phyloP scores from a whole-genome alignment of 2,113 vertebrate species.

The Rhinolophus ferrumequinum region DNA sequence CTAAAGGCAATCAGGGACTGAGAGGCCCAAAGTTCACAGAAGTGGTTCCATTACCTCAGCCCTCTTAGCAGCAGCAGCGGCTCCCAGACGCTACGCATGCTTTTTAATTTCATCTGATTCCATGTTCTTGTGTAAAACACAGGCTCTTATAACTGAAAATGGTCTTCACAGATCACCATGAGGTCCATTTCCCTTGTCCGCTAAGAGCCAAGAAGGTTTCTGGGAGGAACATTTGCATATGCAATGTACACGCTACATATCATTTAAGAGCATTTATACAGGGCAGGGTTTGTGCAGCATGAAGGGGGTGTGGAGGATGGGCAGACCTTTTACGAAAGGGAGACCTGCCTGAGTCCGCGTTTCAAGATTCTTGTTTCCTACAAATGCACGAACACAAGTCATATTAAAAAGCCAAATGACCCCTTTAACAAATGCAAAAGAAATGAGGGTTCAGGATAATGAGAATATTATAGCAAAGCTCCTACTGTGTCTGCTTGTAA shows the following conservation, averaged over 20 bases:
- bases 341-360: background rate
- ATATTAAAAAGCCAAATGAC: conserved; percentile 23
- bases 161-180: background rate
- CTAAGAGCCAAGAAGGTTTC: background rate
- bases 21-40: background rate
- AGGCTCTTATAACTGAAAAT: background rate
- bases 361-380: background rate
- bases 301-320: rapidly evolving
- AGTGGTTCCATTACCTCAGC: background rate
- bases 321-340: background rate
- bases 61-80: background rate
- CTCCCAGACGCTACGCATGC: no score
- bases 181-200: background rate
- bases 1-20: background rate
- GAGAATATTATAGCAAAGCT: conserved; percentile 13
- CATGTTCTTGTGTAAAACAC: background rate
- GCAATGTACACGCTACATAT: rapidly evolving
- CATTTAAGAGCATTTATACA: background rate
- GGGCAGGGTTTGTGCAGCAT: no score
- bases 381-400: background rate
- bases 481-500: conserved; percentile 4
- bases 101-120: background rate
- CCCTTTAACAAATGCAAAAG: conserved; percentile 51
- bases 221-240: background rate
- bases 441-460: conserved; percentile 45